A percentile compares a stretch with the other conserved stretches of the same genome.
Evolutionary conservation across 2,888 invertebrate genomes (phyloP).

Genomic region (Brassicogethes aeneus): DNA sequence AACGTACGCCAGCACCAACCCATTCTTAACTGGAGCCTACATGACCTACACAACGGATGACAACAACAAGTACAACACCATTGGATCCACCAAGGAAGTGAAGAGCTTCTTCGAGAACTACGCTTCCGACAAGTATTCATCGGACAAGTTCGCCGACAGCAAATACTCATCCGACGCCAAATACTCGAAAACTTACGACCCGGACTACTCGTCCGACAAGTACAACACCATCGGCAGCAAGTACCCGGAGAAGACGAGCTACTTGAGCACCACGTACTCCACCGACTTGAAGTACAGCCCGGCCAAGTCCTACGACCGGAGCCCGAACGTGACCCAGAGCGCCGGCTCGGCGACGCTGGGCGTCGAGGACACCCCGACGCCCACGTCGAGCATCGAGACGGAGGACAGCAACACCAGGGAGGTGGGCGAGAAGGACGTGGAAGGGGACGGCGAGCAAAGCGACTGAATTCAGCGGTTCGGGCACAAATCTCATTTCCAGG

Average conservation of each 20-base stretch:
- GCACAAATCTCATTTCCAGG: constrained; percentile 15
- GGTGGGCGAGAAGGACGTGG: constrained; percentile 47
- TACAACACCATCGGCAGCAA: constrained; percentile 31
- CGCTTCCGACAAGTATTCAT: constrained; percentile 23
- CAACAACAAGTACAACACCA: constrained; percentile 35
- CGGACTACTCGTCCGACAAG: constrained; percentile 26
- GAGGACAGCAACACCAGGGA: constrained; percentile 48
- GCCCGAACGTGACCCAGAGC: constrained; percentile 24
- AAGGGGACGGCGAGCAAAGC: constrained; percentile 51
- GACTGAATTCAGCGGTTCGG: constrained; percentile 36
- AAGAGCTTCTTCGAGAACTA: constrained; percentile 34
- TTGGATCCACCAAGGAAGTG: constrained; percentile 31
- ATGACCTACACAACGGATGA: constrained; percentile 35
- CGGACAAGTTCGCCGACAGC: no score
- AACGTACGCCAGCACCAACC: constrained; percentile 49
- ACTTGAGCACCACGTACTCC: constrained; percentile 29
- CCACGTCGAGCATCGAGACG: constrained; percentile 50
- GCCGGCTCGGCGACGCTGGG: constrained; percentile 24
- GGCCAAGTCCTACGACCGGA: constrained; percentile 27
- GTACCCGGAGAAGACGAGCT: constrained; percentile 31
- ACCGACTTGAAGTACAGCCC: constrained; percentile 30
- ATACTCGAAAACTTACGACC: constrained; percentile 24
- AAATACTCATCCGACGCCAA: constrained; percentile 29
- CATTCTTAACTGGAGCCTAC: constrained; percentile 47
- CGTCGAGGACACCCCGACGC: constrained; percentile 46